Evolutionary conservation across 2,797 vertebrate genomes (phyloP), one percentile per base, ranked within the genome.

Genomic region (Rhinoraja longicauda): DNA sequence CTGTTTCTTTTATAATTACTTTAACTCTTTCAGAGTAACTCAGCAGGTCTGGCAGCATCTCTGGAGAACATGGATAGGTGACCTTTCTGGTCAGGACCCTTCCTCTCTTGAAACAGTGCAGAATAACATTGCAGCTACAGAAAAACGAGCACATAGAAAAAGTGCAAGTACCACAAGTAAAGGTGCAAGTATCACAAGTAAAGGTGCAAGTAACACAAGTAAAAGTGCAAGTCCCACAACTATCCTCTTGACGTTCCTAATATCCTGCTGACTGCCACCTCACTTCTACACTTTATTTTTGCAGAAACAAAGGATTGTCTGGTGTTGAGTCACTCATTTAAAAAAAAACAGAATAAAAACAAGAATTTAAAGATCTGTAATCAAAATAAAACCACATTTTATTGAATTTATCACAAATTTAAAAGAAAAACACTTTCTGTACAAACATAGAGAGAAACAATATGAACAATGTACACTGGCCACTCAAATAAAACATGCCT

Each of bases 391-490:
- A 75, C 70, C 67, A 92, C 90, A 92, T 92, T 92, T 92, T 92
- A 53, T 72, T 92, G 90, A 75, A 75, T 75, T 53, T 92, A 92
- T 72, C 92, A 92, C 67, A 92, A 92, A 92, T 73, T 75, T 53
- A 45, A 92, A 92, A 73, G 26, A 73, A 32, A 79, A 75, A 29
- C 90, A 92, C 90, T 92, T 73, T 92, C 90, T 92, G 24, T 92
- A 75, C 70, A 53, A 91, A 96, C 96, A 97, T 96, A 96, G 94
- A 17, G 95, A 96, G 95, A 94, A 96, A 96, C 39, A 0, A 94
- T 94, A 93, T 94, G 45, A 45, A 45, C 45, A 93, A 81, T 93
- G 93, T 94, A 95, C 95, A 95, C 94, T 94, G 94, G 94, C 93
- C 64, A 93, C 95, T 94, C 95, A 96, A 94, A 95, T 95, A 94